Percentiles rank a stretch among this genome's conserved stretches.
Conservation (phyloP, 2,113 vertebrate genomes). For the Petrocephalus microphthalmus region DNA sequence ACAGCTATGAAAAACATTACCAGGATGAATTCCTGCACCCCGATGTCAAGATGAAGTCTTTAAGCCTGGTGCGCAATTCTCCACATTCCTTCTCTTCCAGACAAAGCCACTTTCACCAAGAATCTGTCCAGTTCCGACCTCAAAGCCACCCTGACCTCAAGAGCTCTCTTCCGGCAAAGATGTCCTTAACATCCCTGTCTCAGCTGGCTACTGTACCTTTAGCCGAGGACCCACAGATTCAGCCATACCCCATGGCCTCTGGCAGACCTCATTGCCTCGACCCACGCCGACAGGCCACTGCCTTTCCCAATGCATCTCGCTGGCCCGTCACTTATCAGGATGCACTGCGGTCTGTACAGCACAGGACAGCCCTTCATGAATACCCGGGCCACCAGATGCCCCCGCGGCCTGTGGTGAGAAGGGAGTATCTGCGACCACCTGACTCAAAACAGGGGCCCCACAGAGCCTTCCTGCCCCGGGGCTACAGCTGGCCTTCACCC, state of each 20-base stretch:
- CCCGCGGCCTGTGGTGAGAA: conserved; percentile 45
- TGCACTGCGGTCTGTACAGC: conserved; percentile 46
- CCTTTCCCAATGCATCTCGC: conserved; percentile 52
- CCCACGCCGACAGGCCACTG: conserved; percentile 52
- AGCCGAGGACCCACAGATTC: conserved; percentile 45
- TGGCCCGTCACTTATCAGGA: conserved; percentile 57
- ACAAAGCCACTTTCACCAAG: conserved; percentile 52
- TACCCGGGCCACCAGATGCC: conserved; percentile 41
- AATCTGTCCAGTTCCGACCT: conserved; percentile 43
- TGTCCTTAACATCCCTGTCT: conserved; percentile 45
- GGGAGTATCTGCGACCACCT: conserved; percentile 37
- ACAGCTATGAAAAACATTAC: conserved; percentile 58
- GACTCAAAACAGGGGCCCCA: conserved; percentile 49
- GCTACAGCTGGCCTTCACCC: conserved; percentile 65
- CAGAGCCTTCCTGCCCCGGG: conserved; percentile 57
- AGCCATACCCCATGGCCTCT: conserved; percentile 35
- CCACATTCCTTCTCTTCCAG: conserved; percentile 36
- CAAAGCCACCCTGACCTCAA: conserved; percentile 51
- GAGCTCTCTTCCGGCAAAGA: conserved; percentile 42
- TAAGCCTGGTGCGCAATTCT: conserved; percentile 52
- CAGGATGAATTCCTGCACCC: conserved; percentile 54
- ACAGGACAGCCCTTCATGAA: conserved; percentile 50
- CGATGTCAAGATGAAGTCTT: conserved; percentile 52
- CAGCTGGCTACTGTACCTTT: conserved; percentile 40
- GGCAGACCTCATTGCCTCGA: conserved; percentile 46